Percentiles rank a stretch among this genome's conserved stretches.
Evolutionary conservation across 2,888 invertebrate species (phyloP).

Genomic region (Mylabris sibirica): DNA sequence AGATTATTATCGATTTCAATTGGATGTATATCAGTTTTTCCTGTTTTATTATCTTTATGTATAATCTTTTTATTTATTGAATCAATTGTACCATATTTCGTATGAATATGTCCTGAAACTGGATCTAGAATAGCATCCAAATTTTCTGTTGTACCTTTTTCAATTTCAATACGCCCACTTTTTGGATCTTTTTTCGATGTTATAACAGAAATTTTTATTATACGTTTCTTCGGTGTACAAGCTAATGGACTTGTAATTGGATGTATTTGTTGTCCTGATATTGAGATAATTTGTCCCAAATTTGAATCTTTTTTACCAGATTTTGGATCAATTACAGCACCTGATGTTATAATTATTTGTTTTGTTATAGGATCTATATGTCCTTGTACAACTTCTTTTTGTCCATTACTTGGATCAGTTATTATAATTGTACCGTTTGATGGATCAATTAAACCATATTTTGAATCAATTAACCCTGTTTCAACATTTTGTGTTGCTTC

Average conservation of each 20-base stretch:
- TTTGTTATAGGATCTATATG: constrained; percentile 69
- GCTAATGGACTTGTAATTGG: constrained; percentile 43
- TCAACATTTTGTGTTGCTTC: constrained; percentile 58
- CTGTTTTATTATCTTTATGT: constrained; percentile 63
- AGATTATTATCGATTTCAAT: constrained; percentile 58
- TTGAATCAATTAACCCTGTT: constrained; percentile 65
- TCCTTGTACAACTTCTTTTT: constrained; percentile 70
- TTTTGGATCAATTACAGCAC: constrained; percentile 69
- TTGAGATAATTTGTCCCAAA: constrained; percentile 58
- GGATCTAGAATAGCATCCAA: constrained; percentile 67
- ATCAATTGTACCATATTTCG: constrained; percentile 67
- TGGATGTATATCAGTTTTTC: constrained; percentile 66
- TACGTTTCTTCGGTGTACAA: constrained; percentile 62
- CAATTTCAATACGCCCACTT: constrained; percentile 67
- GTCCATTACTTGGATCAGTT: constrained; percentile 67
- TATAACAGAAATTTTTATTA: constrained; percentile 63
- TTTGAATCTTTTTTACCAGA: constrained; percentile 62
- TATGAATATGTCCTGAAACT: constrained; percentile 65
- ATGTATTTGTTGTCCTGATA: constrained; percentile 53
- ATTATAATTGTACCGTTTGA: constrained; percentile 66
- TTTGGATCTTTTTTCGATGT: constrained; percentile 69
- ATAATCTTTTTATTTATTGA: constrained; percentile 52
- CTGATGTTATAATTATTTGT: constrained; percentile 66
- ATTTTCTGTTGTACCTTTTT: constrained; percentile 64
- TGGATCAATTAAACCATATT: constrained; percentile 67